Percentiles rank a stretch among this genome's conserved stretches.
These are phyloP conservation scores for Aotus griseimembra DNA, from an alignment of 2,797 vertebrate genomes.

Conservation along the genomic window DNA sequence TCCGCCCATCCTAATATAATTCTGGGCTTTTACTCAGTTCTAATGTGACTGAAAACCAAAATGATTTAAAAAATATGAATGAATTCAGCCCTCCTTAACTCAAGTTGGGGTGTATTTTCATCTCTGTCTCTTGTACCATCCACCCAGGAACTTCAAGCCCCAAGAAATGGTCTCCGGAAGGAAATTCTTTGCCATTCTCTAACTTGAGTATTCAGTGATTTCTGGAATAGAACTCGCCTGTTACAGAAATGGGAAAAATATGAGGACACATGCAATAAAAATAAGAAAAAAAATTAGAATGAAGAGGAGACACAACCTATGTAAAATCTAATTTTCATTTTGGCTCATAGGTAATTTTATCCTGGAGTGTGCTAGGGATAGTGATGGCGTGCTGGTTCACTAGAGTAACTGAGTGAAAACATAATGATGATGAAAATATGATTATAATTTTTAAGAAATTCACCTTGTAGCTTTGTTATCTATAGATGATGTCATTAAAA, in stretches of 20 bases:
- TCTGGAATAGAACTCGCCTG: neutral
- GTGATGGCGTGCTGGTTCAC: neutral
- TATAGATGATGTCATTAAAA: neutral
- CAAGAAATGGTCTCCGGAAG: conserved; percentile 6
- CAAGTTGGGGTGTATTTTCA: neutral
- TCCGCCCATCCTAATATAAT: conserved; percentile 18
- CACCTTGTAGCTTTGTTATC: neutral
- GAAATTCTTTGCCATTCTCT: neutral
- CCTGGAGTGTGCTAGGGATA: neutral
- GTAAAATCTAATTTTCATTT: conserved; percentile 22
- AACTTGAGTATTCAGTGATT: neutral
- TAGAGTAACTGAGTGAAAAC: neutral
- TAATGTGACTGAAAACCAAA: conserved; percentile 34
- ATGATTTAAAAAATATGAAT: conserved; percentile 42
- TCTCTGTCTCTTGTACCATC: neutral
- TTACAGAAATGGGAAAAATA: conserved; percentile 24
- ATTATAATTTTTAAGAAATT: neutral
- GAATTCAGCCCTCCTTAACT: neutral
- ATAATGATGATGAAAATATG: neutral
- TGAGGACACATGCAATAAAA: neutral
- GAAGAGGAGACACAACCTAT: neutral
- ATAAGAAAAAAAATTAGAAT: neutral
- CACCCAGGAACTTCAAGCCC: neutral
- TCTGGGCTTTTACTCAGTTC: conserved; percentile 22
- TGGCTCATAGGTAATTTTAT: neutral